These are phyloP conservation scores for Phasianus colchicus DNA, from an alignment of 2,113 vertebrate genomes.

Conservation along the genomic window DNA sequence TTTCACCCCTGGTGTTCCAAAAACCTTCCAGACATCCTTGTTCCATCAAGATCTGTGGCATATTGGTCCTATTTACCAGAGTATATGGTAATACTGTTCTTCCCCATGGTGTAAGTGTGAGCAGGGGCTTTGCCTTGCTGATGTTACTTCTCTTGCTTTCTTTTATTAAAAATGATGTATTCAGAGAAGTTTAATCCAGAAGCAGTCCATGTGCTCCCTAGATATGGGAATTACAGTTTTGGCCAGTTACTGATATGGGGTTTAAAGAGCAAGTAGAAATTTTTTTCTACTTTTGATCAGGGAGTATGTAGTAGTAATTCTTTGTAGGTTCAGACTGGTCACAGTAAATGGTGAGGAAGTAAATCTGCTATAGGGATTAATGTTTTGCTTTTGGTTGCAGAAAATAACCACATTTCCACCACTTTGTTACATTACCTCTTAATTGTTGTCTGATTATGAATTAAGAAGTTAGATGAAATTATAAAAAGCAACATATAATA, in stretches of 20 bases:
- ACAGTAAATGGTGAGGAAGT: not conserved
- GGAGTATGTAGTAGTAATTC: not conserved
- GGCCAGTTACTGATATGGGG: rapidly evolving
- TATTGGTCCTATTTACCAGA: not conserved
- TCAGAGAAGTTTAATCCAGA: not conserved
- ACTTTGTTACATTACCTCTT: not conserved
- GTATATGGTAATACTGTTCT: too few species aligned
- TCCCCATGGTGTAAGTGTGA: not conserved
- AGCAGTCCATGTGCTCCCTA: not conserved
- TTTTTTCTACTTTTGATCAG: not conserved
- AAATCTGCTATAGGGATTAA: not conserved
- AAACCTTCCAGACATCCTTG: not conserved
- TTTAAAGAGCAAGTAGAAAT: not conserved
- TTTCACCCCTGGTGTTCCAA: not conserved
- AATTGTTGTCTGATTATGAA: constrained; percentile 25
- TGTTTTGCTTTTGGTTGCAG: not conserved
- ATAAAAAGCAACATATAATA: not conserved
- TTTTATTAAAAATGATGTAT: not conserved
- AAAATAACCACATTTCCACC: not conserved
- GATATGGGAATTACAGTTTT: not conserved
- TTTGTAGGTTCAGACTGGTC: not conserved
- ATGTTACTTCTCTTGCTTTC: not conserved
- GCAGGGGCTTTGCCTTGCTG: not conserved
- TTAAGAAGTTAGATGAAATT: constrained; percentile 23
- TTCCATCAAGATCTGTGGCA: not conserved